phyloP scores from a whole-genome alignment of 2,888 invertebrate species.

The Tubiluchus corallicola region DNA sequence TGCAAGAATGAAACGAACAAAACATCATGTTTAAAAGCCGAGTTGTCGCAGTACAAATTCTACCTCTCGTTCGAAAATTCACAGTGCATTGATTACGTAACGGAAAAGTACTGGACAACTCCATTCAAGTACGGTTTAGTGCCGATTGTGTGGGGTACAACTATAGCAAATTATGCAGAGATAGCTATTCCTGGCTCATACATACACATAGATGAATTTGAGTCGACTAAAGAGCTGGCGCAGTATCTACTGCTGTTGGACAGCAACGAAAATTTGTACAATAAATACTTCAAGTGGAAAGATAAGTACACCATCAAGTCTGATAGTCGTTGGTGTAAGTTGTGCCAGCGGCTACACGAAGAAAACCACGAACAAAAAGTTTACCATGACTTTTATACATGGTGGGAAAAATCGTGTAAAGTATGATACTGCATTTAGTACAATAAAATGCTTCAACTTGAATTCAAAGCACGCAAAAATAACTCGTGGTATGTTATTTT shows the following conservation, averaged over 20 bases:
- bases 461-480: no score
- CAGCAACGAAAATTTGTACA: slow-evolving; percentile 6
- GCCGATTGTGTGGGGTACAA: slow-evolving; percentile 3
- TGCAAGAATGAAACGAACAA: background rate
- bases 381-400: background rate
- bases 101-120: background rate
- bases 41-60: background rate
- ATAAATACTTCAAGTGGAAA: slow-evolving; percentile 7
- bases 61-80: background rate
- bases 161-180: background rate
- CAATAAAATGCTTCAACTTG: no score
- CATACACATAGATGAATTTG: slow-evolving; percentile 8
- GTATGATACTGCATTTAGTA: no score
- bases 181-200: slow-evolving; percentile 4
- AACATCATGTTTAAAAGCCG: background rate
- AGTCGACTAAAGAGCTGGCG: background rate
- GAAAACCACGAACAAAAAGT: background rate
- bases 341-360: background rate
- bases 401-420: background rate
- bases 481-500: no score
- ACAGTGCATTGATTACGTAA: slow-evolving; percentile 1
- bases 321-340: background rate
- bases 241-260: slow-evolving; percentile 6
- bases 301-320: background rate
- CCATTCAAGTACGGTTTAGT: background rate